Conservation (phyloP, 2,797 vertebrate species). For the Hippopotamyrus pictus region DNA sequence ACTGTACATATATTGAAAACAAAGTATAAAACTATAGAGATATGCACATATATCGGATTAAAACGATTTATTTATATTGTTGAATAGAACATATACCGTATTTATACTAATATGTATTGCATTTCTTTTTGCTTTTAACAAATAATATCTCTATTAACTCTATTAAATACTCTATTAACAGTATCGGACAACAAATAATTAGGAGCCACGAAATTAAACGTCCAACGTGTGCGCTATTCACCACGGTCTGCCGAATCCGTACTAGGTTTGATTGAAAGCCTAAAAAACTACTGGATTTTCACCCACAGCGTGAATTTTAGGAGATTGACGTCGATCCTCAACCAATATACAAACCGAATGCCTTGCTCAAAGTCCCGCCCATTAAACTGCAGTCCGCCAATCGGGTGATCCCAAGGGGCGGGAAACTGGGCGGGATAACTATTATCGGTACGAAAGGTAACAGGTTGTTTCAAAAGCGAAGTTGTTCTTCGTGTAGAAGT, state of each 20-base stretch:
- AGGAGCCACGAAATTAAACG: not conserved
- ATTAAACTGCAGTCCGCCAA: constrained; percentile 14
- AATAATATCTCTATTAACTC: not conserved
- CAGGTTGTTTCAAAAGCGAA: constrained; percentile 59
- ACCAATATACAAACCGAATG: constrained; percentile 7
- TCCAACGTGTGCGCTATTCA: not conserved
- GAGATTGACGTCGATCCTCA: constrained; percentile 1
- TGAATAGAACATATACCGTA: not conserved
- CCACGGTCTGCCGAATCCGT: not conserved
- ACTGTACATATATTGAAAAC: not conserved
- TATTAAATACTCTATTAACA: no score
- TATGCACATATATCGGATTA: not conserved
- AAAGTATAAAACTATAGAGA: not conserved
- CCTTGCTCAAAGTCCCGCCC: not conserved
- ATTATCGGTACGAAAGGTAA: constrained; percentile 53
- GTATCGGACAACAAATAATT: not conserved
- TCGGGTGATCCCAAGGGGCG: not conserved
- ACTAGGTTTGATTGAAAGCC: not conserved
- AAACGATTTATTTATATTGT: not conserved
- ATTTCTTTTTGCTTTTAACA: not conserved
- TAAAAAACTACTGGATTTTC: constrained; percentile 1
- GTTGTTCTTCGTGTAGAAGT: constrained; percentile 30
- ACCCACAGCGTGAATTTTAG: not conserved
- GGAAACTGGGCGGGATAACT: constrained; percentile 18
- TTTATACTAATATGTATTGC: not conserved